Evolutionary conservation across 2,113 vertebrate species (phyloP), one percentile per base, ranked within the genome.

Genomic region (Macroglossus sobrinus): DNA sequence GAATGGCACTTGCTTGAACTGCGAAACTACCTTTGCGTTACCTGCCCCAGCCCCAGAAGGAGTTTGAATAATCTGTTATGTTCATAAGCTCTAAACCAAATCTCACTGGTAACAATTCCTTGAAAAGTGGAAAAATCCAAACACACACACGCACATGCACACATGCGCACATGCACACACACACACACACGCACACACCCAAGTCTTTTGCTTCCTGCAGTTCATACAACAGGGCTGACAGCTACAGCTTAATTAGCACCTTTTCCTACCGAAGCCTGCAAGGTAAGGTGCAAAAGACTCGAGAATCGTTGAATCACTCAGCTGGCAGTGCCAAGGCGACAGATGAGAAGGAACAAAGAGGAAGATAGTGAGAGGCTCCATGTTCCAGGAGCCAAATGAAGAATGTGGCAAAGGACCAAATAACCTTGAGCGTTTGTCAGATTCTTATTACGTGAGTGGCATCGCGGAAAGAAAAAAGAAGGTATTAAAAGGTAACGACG

Each of bases 191-290:
- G 4, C 15, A 9, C 12, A 64, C 81, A 50, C 94, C 92, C 85
- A 95, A 96, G 96, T 96, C 96, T 94, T 96, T 84, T 79, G 35
- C 45, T 72, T 93, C 86, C 96, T 89, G 68, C 47, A 63, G 91
- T 57, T 45, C 72, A 72, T 57, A 92, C 71, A 95, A 43, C 71
- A 96, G 87, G 64, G 84, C 94, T 95, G 96, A 96, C 63, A 94
- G 91, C 33, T 96, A 93, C 86, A 82, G 79, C 97, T 97, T 98
- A 96, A 96, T 97, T 96, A 98, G 90, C 95, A 96, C 81, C 94
- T 97, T 96, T 94, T 94, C 96, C 96, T 47, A 84, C 93, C 84
- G 66, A 97, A 57, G 90, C 92, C 88, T 93, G 68, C 96, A 82
- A 97, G 96, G 97, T 22, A 45, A 93, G 90, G 87, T 35, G 53